Evolutionary conservation across 2,797 vertebrate species (phyloP).

Genomic region (Amblyraja radiata): DNA sequence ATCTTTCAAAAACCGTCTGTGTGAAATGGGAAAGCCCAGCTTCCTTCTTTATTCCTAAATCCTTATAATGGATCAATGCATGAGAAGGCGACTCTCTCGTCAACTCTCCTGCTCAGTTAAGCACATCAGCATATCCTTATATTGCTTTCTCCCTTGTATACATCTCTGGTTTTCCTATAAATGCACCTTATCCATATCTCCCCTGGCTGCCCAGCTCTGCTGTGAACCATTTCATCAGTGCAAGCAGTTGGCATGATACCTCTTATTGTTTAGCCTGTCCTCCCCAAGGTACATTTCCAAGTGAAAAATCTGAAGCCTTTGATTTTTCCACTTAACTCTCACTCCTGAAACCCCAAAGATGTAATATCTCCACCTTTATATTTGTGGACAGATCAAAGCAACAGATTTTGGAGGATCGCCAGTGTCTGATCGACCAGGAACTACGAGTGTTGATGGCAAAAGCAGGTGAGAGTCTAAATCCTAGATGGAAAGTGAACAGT

Average conservation of each 20-base stretch:
- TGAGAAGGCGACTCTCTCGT: not conserved
- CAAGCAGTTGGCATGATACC: not conserved
- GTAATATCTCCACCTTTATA: not conserved
- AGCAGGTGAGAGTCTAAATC: not conserved
- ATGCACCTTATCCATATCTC: not conserved
- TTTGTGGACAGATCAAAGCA: not conserved
- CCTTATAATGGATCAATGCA: not conserved
- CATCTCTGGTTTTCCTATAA: not conserved
- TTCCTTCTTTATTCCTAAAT: not conserved
- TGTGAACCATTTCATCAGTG: not conserved
- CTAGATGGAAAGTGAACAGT: not conserved
- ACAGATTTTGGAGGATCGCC: not conserved
- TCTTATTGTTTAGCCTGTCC: not conserved
- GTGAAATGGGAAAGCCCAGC: not conserved
- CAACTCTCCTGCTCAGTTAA: not conserved
- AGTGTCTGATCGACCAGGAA: slow-evolving; percentile 1
- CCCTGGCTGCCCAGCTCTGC: no score
- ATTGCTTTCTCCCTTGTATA: not conserved
- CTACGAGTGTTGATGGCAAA: slow-evolving; percentile 3
- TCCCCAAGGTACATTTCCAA: not conserved
- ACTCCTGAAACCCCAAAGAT: not conserved
- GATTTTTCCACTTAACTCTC: not conserved
- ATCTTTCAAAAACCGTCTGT: not conserved
- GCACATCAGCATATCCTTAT: not conserved
- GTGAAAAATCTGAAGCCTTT: not conserved